Conservation (phyloP, 2,113 vertebrate genomes). For the Labeo rohita region DNA sequence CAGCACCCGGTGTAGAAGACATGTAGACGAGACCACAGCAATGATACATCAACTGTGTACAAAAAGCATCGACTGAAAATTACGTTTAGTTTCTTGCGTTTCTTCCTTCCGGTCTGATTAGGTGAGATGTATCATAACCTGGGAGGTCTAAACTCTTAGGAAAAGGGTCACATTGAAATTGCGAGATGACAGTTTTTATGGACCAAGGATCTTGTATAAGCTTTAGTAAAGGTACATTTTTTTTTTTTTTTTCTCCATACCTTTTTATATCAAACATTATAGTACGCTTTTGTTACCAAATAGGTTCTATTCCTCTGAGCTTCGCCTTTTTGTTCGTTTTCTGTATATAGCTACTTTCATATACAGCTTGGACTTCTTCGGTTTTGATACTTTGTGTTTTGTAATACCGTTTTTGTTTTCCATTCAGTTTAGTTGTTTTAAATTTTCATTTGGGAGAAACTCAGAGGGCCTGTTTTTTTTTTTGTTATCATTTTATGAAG, state of each 20-base stretch:
- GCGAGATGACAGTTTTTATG: constrained; percentile 91
- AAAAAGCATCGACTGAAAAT: constrained; percentile 73
- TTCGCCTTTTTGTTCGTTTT: constrained; percentile 63
- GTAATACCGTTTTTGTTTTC: constrained; percentile 68
- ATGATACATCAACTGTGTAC: constrained; percentile 71
- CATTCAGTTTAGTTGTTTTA: constrained; percentile 65
- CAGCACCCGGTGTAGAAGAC: constrained; percentile 60
- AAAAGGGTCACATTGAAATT: constrained; percentile 83
- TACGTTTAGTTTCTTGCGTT: constrained; percentile 72
- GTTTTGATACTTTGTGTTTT: constrained; percentile 70
- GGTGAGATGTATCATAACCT: constrained; percentile 83
- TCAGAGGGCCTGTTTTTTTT: constrained; percentile 91
- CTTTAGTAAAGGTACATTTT: constrained; percentile 99
- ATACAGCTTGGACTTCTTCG: constrained; percentile 79
- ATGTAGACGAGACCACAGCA: constrained; percentile 62
- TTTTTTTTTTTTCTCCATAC: constrained; percentile 82
- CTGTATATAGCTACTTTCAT: constrained; percentile 83
- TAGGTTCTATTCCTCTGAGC: constrained; percentile 92
- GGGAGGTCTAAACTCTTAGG: constrained; percentile 77
- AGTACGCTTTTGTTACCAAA: constrained; percentile 99
- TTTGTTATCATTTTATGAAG: constrained; percentile 87
- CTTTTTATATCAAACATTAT: constrained; percentile 96
- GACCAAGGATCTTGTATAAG: constrained; percentile 99
- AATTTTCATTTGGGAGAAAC: constrained; percentile 79
- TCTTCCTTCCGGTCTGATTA: constrained; percentile 69